A percentile compares a stretch with the other conserved stretches of the same genome.
Evolutionary conservation across 2,113 vertebrate genomes (phyloP).

Genomic region (Microcebus tavaratra): DNA sequence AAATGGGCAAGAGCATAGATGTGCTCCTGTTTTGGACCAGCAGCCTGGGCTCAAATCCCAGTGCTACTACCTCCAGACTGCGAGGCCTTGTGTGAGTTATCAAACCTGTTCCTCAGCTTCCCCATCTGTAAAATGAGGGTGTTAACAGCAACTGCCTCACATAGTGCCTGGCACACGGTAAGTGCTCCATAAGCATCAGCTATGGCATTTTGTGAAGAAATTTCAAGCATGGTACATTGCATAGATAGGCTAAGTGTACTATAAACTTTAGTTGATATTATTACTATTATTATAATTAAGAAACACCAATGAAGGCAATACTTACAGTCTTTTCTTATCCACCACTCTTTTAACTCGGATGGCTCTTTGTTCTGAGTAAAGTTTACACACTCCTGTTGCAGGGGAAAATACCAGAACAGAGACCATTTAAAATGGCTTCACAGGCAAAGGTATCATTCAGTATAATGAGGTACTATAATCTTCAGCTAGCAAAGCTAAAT

Average conservation of each 20-base stretch:
- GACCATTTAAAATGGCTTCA: not conserved
- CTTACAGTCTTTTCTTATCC: slow-evolving; percentile 98
- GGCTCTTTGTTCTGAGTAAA: slow-evolving; percentile 98
- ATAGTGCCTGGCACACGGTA: not conserved
- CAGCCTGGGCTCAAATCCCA: not conserved
- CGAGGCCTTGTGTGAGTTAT: not conserved
- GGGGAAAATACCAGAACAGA: slow-evolving; percentile 45
- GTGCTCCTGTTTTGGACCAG: not conserved
- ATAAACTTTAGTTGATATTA: rapidly evolving
- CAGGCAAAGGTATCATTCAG: not conserved
- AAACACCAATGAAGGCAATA: slow-evolving; percentile 49
- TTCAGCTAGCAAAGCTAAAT: slow-evolving; percentile 11
- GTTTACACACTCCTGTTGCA: slow-evolving; percentile 93
- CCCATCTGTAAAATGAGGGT: not conserved
- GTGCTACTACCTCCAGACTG: too few species aligned
- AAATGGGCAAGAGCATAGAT: not conserved
- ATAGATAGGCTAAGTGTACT: not conserved
- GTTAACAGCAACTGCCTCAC: not conserved
- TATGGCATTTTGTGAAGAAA: not conserved
- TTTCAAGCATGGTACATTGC: rapidly evolving
- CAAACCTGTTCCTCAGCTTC: not conserved
- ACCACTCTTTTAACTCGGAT: slow-evolving; percentile 95
- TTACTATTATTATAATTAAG: rapidly evolving
- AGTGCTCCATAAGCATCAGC: rapidly evolving
- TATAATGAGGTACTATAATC: not conserved